phyloP scores from a whole-genome alignment of 2,113 vertebrate genomes.

The Pseudonaja textilis region DNA sequence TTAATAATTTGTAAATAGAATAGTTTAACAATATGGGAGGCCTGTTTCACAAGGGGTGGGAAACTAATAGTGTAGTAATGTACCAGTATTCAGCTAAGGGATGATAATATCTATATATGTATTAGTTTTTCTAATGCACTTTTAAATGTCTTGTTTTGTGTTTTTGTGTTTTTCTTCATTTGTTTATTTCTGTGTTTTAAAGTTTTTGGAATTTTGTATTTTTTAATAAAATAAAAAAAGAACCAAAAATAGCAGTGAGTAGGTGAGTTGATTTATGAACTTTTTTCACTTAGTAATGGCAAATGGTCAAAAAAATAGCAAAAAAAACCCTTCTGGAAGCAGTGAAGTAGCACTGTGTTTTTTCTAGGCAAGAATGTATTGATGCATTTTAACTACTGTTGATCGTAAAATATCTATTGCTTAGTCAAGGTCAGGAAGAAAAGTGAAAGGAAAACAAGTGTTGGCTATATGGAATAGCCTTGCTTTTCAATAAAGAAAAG shows the following conservation, averaged over 20 bases:
- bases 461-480: slow-evolving; percentile 30
- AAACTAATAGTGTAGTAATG: too few relatives aligned
- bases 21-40: too few relatives aligned
- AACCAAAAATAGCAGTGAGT: slow-evolving; percentile 52
- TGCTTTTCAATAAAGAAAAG: slow-evolving; percentile 35
- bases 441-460: slow-evolving; percentile 34
- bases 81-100: too few relatives aligned
- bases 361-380: slow-evolving; percentile 57
- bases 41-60: too few relatives aligned
- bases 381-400: slow-evolving; percentile 51
- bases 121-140: neutral
- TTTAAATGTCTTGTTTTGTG: neutral
- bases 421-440: slow-evolving; percentile 55
- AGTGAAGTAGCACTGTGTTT: slow-evolving; percentile 42
- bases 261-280: slow-evolving; percentile 68
- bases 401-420: slow-evolving; percentile 61
- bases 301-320: slow-evolving; percentile 58
- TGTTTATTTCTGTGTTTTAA: neutral
- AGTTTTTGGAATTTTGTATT: neutral
- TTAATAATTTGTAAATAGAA: too few relatives aligned
- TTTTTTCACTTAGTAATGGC: slow-evolving; percentile 69
- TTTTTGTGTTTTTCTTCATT: neutral
- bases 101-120: neutral
- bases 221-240: neutral
- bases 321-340: slow-evolving; percentile 62